Evolutionary conservation across 2,888 invertebrate species (phyloP).

Genomic region (Pachymerium ferrugineum): DNA sequence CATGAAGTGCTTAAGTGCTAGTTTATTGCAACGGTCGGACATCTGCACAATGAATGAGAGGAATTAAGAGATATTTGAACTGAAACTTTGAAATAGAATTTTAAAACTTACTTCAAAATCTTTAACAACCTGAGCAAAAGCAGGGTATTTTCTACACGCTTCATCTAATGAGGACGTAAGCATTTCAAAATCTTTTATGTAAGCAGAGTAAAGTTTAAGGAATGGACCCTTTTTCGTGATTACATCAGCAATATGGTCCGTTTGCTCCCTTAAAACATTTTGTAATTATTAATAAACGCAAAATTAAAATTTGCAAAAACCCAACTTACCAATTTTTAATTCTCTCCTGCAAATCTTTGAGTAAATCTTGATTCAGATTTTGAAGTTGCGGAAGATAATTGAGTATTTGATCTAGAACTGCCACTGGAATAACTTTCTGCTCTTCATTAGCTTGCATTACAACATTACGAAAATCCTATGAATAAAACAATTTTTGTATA

Average conservation of each 20-base stretch:
- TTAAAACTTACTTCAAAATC: conserved; percentile 50
- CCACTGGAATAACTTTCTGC: conserved; percentile 47
- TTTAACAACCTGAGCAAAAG: conserved; percentile 51
- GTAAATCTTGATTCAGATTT: conserved; percentile 53
- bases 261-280: conserved; percentile 44
- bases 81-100: neutral
- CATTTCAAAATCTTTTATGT: conserved; percentile 54
- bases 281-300: conserved; percentile 15
- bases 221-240: conserved; percentile 58
- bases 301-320: conserved; percentile 36
- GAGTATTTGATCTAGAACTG: conserved; percentile 52
- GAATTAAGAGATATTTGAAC: neutral
- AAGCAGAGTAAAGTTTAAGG: conserved; percentile 55
- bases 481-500: conserved; percentile 5
- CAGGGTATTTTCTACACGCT: conserved; percentile 50
- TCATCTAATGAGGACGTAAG: conserved; percentile 52
- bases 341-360: conserved; percentile 52
- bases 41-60: too few species aligned
- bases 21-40: conserved; percentile 50
- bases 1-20: conserved; percentile 60
- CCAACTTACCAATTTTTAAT: conserved; percentile 50
- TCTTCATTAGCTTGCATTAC: conserved; percentile 43
- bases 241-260: conserved; percentile 53
- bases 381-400: conserved; percentile 54
- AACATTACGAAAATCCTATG: conserved; percentile 50